These are phyloP conservation scores for Gadopsis bispinosus DNA, from an alignment of 2,797 vertebrate genomes.

Conservation along the genomic window DNA sequence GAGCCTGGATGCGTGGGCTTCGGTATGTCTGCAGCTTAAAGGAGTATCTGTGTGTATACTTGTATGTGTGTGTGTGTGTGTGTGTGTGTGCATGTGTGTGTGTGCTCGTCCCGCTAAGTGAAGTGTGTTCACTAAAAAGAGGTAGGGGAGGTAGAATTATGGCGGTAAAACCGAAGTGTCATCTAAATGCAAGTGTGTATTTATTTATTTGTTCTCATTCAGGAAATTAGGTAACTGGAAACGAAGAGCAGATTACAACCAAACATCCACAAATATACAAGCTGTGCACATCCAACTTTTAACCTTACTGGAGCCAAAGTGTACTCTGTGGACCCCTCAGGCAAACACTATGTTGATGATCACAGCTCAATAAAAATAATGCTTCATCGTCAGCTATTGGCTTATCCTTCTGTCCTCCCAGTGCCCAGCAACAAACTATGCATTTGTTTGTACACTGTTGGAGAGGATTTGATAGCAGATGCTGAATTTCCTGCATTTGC, in stretches of 20 bases:
- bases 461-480: conserved; percentile 54
- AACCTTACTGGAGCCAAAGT: conserved; percentile 71
- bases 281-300: conserved; percentile 77
- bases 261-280: conserved; percentile 85
- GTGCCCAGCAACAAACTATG: conserved; percentile 71
- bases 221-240: conserved; percentile 86
- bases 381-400: conserved; percentile 68
- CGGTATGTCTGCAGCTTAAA: conserved; percentile 74
- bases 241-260: conserved; percentile 79
- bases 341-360: conserved; percentile 73
- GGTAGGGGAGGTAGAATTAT: conserved; percentile 44
- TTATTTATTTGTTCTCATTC: conserved; percentile 84
- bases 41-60: conserved; percentile 51
- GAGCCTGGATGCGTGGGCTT: conserved; percentile 80
- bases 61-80: conserved; percentile 20
- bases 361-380: conserved; percentile 77
- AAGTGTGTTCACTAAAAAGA: conserved; percentile 48
- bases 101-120: conserved; percentile 22
- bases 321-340: conserved; percentile 67
- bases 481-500: conserved; percentile 73
- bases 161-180: conserved; percentile 51
- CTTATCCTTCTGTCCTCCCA: conserved; percentile 69
- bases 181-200: conserved; percentile 74
- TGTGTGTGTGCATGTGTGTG: conserved; percentile 30
- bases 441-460: conserved; percentile 69